phyloP scores from a whole-genome alignment of 2,888 invertebrate species.

The Pristionchus maxplancki region DNA sequence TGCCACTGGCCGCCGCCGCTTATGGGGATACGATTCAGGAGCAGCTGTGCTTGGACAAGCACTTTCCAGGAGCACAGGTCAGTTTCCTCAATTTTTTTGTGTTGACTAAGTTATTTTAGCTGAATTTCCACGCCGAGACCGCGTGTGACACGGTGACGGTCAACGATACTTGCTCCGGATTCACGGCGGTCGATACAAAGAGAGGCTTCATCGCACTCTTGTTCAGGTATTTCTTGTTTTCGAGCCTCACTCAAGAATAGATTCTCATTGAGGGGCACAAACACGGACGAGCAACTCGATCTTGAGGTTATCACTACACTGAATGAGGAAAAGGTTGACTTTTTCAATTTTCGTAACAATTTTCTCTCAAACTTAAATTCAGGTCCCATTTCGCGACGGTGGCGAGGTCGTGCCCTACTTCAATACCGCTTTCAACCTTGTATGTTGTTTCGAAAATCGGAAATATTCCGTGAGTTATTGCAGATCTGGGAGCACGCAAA shows the following conservation, averaged over 20 bases:
- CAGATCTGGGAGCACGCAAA: slow-evolving; percentile 8
- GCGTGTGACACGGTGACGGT: not conserved
- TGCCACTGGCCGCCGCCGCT: not conserved
- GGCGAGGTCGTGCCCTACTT: slow-evolving; percentile 24
- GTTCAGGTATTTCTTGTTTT: not conserved
- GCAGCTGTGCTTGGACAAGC: slow-evolving; percentile 19
- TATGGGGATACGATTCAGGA: not conserved
- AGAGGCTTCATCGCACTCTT: not conserved
- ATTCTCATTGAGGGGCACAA: not conserved
- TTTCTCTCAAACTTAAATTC: not conserved
- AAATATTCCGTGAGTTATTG: not conserved
- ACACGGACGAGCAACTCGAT: not conserved
- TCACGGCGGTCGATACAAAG: not conserved
- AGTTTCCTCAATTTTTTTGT: too few relatives aligned
- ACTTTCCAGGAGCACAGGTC: not conserved
- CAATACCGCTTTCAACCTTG: not conserved
- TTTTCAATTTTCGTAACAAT: not conserved
- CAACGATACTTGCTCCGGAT: slow-evolving; percentile 15
- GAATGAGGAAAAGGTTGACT: not conserved
- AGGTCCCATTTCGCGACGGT: slow-evolving; percentile 7
- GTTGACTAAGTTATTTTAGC: not conserved
- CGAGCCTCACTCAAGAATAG: not conserved
- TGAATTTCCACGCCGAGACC: slow-evolving; percentile 12
- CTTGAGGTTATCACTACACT: slow-evolving; percentile 15
- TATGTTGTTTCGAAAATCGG: not conserved